Conservation (phyloP, 2,888 invertebrate genomes). For the Rhagonycha lutea region DNA sequence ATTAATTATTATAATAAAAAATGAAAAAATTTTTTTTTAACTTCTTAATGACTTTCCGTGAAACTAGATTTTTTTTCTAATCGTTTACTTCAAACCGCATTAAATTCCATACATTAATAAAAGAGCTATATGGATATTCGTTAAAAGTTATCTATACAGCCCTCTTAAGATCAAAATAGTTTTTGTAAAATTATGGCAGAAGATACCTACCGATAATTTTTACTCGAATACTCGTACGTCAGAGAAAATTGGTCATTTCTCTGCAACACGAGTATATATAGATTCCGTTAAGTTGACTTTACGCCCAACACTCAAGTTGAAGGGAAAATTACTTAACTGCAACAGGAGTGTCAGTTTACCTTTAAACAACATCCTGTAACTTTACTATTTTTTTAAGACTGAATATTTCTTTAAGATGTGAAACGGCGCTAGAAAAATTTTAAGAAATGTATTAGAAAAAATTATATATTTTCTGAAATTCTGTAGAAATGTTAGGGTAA, state of each 20-base stretch:
- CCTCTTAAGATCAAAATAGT: not conserved
- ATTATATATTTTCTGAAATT: constrained; percentile 7
- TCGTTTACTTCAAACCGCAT: no score
- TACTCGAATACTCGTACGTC: not conserved
- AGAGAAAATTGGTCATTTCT: not conserved
- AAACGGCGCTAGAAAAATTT: constrained; percentile 7
- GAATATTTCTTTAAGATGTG: constrained; percentile 14
- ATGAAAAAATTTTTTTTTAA: no score
- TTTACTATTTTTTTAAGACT: constrained; percentile 17
- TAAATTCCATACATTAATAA: no score
- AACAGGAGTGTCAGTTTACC: not conserved
- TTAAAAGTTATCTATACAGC: no score
- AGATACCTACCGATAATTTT: not conserved
- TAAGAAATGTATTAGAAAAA: not conserved
- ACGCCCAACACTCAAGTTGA: not conserved
- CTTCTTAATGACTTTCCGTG: no score
- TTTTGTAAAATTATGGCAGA: not conserved
- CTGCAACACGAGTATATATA: no score
- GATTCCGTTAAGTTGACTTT: not conserved
- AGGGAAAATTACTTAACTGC: not conserved
- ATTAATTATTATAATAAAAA: no score
- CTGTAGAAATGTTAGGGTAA: not conserved
- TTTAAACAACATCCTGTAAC: constrained; percentile 3
- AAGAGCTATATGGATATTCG: no score
- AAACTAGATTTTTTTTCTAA: no score